phyloP scores from a whole-genome alignment of 35 echinoderm and acorn worm species.

The Chiridota heheva region DNA sequence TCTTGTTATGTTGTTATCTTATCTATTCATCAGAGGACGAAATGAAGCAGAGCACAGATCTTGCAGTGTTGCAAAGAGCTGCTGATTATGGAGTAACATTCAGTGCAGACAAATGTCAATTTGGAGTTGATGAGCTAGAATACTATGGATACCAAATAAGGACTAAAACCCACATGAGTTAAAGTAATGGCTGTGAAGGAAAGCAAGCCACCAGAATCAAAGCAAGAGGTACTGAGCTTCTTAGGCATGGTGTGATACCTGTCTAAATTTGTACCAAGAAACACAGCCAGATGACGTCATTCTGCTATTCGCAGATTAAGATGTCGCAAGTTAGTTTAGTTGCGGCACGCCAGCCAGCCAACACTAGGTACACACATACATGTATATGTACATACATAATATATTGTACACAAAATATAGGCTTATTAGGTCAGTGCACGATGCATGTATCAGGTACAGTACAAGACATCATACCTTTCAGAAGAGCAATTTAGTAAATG shows the following conservation, averaged over 20 bases:
- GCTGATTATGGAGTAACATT: conserved; percentile 54
- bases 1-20: too few species aligned
- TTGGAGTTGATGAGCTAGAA: conserved; percentile 53
- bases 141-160: conserved; percentile 73
- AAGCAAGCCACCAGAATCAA: conserved; percentile 40
- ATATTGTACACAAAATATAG: too few species aligned
- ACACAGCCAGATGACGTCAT: too few species aligned
- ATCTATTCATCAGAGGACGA: conserved; percentile 45
- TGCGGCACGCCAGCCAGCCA: too few species aligned
- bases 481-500: too few species aligned
- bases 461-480: too few species aligned
- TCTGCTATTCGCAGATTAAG: too few species aligned
- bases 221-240: conserved; percentile 52
- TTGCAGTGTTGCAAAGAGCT: conserved; percentile 48
- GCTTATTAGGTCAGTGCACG: too few species aligned
- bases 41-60: conserved; percentile 59
- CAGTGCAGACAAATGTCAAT: conserved; percentile 51
- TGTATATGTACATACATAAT: too few species aligned
- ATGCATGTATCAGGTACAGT: too few species aligned
- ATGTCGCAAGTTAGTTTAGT: too few species aligned
- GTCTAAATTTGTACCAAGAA: conserved; percentile 62
- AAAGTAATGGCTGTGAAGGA: conserved; percentile 57
- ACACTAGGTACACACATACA: too few species aligned
- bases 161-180: conserved; percentile 54
- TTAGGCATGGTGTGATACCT: conserved; percentile 65